Base-by-base conservation (phyloP, 1,140 invertebrate genomes). In the Frieseomelitta varia region DNA sequence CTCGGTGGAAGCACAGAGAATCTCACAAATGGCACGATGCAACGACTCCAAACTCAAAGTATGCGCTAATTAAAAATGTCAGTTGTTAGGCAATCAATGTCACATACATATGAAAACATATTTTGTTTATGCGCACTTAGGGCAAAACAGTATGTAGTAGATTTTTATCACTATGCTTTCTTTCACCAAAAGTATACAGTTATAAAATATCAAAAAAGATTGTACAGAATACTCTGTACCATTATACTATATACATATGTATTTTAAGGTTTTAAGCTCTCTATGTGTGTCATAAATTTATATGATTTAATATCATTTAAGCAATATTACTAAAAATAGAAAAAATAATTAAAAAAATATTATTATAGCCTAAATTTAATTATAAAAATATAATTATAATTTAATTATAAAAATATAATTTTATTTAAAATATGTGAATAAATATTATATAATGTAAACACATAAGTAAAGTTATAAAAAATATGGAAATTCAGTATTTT, bases 1-100 rank as follows among this genome's bases (percentile, higher is more conserved):
- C 88, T 90, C 80, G 87, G 86, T 90, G 86, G 90, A 89, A 85
- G 85, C 85, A 91, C 87, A 89, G 86, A 87, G 85, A 88, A 81
- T 89, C 84, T 86, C 88, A 82, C 89, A 89, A 92, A 91, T 81
- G 90, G 87, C 91, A 88, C 87, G 86, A 86, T 90, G 89, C 92
- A 88, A 86, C 92, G 85, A 81, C 90, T 88, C 63, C 89, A 92
- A 91, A 84, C 91, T 91, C 92, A 93, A 94, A 94, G 93, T 94
- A 93, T 93, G 93, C 92, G 93, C 92, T 86, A 92, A 91, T 91
- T 91, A 92, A 93, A 88, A 92, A 90, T 93, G 91, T 93, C 92
- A 92, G 90, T 91, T 93, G 91, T 93, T 89, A 89, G 90, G 92
- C 90, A 91, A 87, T 93, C 89, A 93, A 91, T 92, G 86, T 93